phyloP scores from a whole-genome alignment of 2,113 vertebrate genomes.

The Albula glossodonta region DNA sequence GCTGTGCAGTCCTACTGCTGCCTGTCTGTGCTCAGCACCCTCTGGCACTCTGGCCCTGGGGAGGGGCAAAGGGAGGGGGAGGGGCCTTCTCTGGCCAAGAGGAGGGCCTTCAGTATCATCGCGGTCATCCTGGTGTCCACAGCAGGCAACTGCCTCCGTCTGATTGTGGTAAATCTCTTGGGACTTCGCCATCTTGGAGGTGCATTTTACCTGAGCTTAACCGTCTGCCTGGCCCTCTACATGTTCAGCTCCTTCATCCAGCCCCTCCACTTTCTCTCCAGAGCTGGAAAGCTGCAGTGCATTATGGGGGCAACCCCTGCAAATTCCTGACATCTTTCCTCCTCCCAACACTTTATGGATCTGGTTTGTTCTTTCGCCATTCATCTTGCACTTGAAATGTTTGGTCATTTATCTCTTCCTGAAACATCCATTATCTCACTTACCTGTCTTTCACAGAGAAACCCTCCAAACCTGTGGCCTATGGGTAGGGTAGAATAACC shows the following conservation, averaged over 20 bases:
- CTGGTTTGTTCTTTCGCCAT: too few relatives aligned
- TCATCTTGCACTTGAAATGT: too few relatives aligned
- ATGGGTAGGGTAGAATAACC: too few relatives aligned
- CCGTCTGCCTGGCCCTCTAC: neutral
- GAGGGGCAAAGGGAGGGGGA: neutral
- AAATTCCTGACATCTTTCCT: too few relatives aligned
- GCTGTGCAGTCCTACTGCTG: conserved; percentile 8
- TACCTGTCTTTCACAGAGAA: too few relatives aligned
- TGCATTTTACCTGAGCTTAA: neutral
- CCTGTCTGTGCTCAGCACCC: neutral
- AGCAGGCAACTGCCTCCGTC: neutral
- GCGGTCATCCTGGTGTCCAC: neutral
- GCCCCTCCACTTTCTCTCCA: neutral
- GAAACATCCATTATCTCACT: too few relatives aligned
- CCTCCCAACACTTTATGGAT: too few relatives aligned
- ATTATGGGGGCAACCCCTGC: too few relatives aligned
- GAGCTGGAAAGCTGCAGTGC: neutral
- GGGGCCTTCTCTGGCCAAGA: neutral
- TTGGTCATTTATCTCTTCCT: too few relatives aligned
- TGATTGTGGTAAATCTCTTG: neutral
- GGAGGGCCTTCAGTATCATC: conserved; percentile 14
- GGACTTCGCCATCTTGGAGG: neutral
- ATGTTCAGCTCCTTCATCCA: conserved; percentile 3
- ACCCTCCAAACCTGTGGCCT: too few relatives aligned
- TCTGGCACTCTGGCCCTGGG: conserved; percentile 6